phyloP scores from a whole-genome alignment of 2,797 vertebrate species.

The Gadopsis marmoratus region DNA sequence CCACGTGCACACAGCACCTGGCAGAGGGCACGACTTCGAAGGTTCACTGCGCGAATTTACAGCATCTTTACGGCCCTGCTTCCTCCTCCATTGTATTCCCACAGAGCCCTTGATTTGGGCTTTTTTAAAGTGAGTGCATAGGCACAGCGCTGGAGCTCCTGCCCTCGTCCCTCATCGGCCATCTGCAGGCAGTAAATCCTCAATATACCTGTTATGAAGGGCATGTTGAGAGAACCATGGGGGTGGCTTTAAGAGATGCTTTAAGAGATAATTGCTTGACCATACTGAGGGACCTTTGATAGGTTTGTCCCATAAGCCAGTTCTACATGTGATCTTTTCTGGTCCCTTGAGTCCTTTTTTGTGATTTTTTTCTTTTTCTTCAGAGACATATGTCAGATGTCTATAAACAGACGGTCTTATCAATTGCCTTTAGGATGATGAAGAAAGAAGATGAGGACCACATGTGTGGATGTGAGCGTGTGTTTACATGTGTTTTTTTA shows the following conservation, averaged over 20 bases:
- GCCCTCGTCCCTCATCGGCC: constrained; percentile 66
- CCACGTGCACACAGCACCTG: constrained; percentile 59
- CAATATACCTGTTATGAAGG: constrained; percentile 75
- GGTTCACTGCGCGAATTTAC: constrained; percentile 74
- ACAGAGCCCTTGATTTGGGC: constrained; percentile 68
- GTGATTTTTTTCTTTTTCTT: constrained; percentile 32
- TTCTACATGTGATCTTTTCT: constrained; percentile 56
- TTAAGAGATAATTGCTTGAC: constrained; percentile 81
- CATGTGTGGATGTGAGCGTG: constrained; percentile 44
- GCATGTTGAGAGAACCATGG: constrained; percentile 74
- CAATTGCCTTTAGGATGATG: constrained; percentile 58
- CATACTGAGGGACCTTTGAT: constrained; percentile 75
- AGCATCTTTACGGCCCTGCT: constrained; percentile 64
- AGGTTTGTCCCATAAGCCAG: constrained; percentile 59
- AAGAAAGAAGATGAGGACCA: constrained; percentile 54
- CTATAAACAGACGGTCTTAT: constrained; percentile 68
- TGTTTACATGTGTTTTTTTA: constrained; percentile 69
- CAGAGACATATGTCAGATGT: constrained; percentile 53
- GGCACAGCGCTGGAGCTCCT: constrained; percentile 48
- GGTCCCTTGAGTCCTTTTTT: constrained; percentile 37
- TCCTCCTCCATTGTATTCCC: constrained; percentile 73
- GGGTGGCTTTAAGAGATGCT: constrained; percentile 80
- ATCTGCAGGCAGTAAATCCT: constrained; percentile 84
- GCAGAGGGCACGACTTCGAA: constrained; percentile 67
- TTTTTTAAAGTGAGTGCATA: constrained; percentile 75